Evolutionary conservation across 2,888 invertebrate genomes (phyloP).

Genomic region (Anagyrus pseudococci): DNA sequence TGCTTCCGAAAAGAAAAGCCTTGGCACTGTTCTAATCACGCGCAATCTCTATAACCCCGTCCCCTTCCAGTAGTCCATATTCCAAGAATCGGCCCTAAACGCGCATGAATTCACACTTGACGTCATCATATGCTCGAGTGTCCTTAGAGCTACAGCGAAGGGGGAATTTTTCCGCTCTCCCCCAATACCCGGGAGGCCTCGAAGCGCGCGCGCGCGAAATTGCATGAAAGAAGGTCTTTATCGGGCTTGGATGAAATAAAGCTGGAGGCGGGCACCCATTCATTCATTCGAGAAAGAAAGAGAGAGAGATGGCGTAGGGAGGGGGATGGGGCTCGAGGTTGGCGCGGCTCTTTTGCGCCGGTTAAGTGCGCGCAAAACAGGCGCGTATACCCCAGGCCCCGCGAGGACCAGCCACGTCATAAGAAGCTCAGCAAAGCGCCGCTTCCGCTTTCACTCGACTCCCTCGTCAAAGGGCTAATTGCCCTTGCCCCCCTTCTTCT

Average conservation of each 20-base stretch:
- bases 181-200: no score
- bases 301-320: no score
- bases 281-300: no score
- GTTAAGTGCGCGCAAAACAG: conserved; percentile 8
- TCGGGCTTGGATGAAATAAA: conserved; percentile 22
- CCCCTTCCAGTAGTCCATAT: no score
- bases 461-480: conserved; percentile 34
- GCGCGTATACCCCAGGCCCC: conserved; percentile 1
- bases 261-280: conserved; percentile 12
- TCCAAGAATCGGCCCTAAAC: no score
- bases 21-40: no score
- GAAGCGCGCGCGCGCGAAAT: conserved; percentile 6
- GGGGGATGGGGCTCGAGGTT: conserved; percentile 9
- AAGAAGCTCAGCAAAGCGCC: conserved; percentile 20
- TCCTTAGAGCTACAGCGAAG: no score
- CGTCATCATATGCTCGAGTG: no score
- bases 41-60: no score
- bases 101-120: no score
- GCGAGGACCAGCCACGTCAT: conserved; percentile 1
- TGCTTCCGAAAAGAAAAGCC: no score
- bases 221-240: conserved; percentile 23
- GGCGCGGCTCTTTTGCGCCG: conserved; percentile 15
- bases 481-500: conserved; percentile 27
- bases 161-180: no score
- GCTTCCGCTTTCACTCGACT: conserved; percentile 33